A percentile compares a stretch with the other conserved stretches of the same genome.
Evolutionary conservation across 64 coral and sea anemone species (phyloP).

Genomic region (Catalaphyllia jardinei): DNA sequence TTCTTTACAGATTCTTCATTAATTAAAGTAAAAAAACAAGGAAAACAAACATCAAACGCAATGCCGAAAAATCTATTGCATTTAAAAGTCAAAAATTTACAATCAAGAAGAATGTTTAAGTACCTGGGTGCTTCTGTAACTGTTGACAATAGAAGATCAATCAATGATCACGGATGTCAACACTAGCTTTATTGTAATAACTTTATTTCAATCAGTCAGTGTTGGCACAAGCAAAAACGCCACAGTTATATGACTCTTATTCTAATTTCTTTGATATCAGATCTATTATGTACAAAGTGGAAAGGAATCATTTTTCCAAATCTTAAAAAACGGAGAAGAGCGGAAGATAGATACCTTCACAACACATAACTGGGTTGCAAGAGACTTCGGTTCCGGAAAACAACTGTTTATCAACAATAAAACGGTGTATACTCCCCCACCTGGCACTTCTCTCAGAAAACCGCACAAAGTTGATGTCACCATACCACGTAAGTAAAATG

Average conservation of each 20-base stretch:
- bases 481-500: slow-evolving; percentile 43
- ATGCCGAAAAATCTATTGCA: too few relatives aligned
- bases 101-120: too few relatives aligned
- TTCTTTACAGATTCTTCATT: too few relatives aligned
- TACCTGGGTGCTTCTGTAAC: too few relatives aligned
- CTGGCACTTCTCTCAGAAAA: background rate
- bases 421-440: background rate
- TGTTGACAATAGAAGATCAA: too few relatives aligned
- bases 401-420: slow-evolving; percentile 35
- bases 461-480: slow-evolving; percentile 12
- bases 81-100: too few relatives aligned
- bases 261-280: slow-evolving; percentile 22
- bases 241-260: background rate
- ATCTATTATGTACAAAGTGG: slow-evolving; percentile 25
- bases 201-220: background rate
- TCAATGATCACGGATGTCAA: too few relatives aligned
- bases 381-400: slow-evolving; percentile 33
- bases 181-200: too few relatives aligned
- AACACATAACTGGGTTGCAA: slow-evolving; percentile 41
- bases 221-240: background rate
- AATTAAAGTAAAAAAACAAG: too few relatives aligned
- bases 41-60: too few relatives aligned
- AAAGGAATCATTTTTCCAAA: slow-evolving; percentile 28
- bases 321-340: background rate
- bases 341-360: slow-evolving; percentile 57